Base-by-base conservation (phyloP, 2,113 vertebrate genomes). In the Mesembrinibis cayennensis region DNA sequence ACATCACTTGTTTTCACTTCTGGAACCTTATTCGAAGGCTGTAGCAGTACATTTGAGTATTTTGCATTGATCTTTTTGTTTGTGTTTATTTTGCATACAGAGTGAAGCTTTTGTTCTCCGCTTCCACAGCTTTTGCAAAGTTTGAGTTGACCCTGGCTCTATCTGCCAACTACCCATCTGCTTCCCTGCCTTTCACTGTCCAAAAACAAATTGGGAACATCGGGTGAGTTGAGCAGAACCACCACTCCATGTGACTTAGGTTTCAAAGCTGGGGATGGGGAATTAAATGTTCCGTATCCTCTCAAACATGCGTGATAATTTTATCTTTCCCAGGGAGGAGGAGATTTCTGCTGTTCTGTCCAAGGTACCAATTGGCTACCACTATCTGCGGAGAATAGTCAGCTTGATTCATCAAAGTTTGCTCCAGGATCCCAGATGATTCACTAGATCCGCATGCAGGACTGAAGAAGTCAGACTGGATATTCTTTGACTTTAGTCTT, bases 21-120 rank as follows among this genome's bases (percentile, higher is more conserved):
- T 65, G 70, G 49, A 38, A 29, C 53, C 6, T 14, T 32, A 18
- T 55, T 82, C n/a, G 55, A 25, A 55, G 53, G 50, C 1, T 1
- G 61, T 7, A 55, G 52, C 34, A 10, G 16, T 34, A 15, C 27
- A 7, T 29, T 11, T 10, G 56, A 20, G 4, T 58, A 8, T 42
- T 50, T 19, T 18, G 18, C 58, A 8, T 34, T 62, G 67, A 91
- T 63, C 27, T 45, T 82, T 80, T 10, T 62, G 30, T 66, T 25
- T 76, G 19, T 78, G 38, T 90, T 89, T 79, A 4, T 76, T 94
- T 61, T 8, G 1, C 52, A 4, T 81, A 20, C 92, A 99, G 98
- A 38, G 88, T 98, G 90, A 98, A 84, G 79, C 97, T 98, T 67
- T 83, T 98, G 67, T 98, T 99, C 96, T 98, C 98, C 49, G 95